These are phyloP conservation scores for Galbula dea DNA, from an alignment of 2,113 vertebrate species.

Conservation along the genomic window DNA sequence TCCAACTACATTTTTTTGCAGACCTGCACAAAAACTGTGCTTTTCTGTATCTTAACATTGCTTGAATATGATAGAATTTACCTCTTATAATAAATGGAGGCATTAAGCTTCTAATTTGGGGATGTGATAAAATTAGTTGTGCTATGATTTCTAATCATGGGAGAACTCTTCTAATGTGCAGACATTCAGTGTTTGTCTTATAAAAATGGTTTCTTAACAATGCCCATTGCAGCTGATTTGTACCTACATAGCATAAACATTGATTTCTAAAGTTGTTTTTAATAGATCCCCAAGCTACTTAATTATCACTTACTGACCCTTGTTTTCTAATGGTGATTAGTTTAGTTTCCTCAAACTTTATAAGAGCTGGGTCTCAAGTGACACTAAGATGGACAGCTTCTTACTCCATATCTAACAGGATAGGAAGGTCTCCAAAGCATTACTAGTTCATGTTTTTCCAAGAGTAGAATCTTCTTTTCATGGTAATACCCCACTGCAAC, in stretches of 20 bases:
- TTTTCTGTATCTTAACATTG: slow-evolving; percentile 20
- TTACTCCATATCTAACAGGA: slow-evolving; percentile 24
- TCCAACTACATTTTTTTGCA: slow-evolving; percentile 6
- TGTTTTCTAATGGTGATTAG: slow-evolving; percentile 59
- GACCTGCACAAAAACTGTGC: slow-evolving; percentile 7
- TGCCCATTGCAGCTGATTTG: slow-evolving; percentile 73
- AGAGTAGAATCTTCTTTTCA: neutral
- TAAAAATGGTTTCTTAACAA: slow-evolving; percentile 63
- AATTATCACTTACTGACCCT: slow-evolving; percentile 68
- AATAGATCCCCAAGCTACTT: slow-evolving; percentile 72
- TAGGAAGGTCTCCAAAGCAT: neutral
- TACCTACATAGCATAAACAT: slow-evolving; percentile 57
- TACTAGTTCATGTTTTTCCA: neutral
- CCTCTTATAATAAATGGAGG: slow-evolving; percentile 60
- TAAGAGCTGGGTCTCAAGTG: slow-evolving; percentile 27
- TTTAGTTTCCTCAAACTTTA: slow-evolving; percentile 47
- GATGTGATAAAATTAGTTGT: slow-evolving; percentile 51
- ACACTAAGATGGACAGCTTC: slow-evolving; percentile 6
- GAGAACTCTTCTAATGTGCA: slow-evolving; percentile 42
- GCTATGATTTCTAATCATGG: slow-evolving; percentile 50
- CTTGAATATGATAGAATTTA: slow-evolving; percentile 36
- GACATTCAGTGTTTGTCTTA: slow-evolving; percentile 38
- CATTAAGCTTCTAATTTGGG: slow-evolving; percentile 64
- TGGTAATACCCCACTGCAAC: neutral
- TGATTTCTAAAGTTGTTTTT: slow-evolving; percentile 58